Percentiles rank a stretch among this genome's conserved stretches.
Conservation (phyloP, 2,797 vertebrate genomes). For the Ptychadena robeensis region DNA sequence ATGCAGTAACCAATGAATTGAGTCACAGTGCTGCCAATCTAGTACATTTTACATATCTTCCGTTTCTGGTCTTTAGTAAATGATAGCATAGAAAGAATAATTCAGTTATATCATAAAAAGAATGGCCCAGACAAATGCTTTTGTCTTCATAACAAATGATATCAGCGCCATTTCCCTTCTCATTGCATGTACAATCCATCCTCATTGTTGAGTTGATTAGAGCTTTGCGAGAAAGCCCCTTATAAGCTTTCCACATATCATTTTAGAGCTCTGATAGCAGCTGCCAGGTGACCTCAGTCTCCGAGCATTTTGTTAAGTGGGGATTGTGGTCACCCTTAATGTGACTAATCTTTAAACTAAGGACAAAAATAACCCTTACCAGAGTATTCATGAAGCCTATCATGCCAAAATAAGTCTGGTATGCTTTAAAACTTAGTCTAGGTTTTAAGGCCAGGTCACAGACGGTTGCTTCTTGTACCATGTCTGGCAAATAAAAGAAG, state of each 20-base stretch:
- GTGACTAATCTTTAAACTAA: slow-evolving; percentile 50
- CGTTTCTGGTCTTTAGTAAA: background rate
- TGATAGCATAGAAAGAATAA: background rate
- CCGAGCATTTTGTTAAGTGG: slow-evolving; percentile 50
- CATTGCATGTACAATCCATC: slow-evolving; percentile 1
- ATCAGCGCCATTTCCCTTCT: background rate
- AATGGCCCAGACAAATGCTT: background rate
- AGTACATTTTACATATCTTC: background rate
- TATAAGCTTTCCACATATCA: slow-evolving; percentile 45
- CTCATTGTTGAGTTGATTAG: slow-evolving; percentile 50
- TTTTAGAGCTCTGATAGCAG: slow-evolving; percentile 54
- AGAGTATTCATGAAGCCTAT: background rate
- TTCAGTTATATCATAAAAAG: background rate
- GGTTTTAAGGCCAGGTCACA: background rate
- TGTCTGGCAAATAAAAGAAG: background rate
- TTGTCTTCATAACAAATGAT: background rate
- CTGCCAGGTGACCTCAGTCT: slow-evolving; percentile 51
- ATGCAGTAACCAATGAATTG: too few species aligned
- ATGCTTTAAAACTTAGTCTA: background rate
- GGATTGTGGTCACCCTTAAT: slow-evolving; percentile 43
- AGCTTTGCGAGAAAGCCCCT: slow-evolving; percentile 42
- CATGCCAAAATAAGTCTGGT: background rate
- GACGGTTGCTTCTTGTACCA: background rate
- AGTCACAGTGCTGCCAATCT: too few species aligned
- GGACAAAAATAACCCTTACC: slow-evolving; percentile 31